phyloP scores from a whole-genome alignment of 2,797 vertebrate genomes.

The Enteromius trimaculatus region DNA sequence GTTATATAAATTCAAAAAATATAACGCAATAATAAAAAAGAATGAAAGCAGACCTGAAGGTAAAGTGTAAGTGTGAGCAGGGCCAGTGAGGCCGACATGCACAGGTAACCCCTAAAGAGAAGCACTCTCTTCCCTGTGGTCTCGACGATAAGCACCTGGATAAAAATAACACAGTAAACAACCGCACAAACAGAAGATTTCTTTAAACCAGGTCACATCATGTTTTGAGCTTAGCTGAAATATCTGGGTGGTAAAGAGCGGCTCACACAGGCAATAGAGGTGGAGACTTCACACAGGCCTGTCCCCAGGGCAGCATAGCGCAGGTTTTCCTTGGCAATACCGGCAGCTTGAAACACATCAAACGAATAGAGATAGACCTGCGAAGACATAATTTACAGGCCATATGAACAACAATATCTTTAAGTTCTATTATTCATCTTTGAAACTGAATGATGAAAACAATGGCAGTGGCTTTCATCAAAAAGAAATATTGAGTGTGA shows the following conservation, averaged over 20 bases:
- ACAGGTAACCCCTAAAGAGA: conserved; percentile 67
- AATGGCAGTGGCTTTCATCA: not conserved
- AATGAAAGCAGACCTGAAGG: conserved; percentile 49
- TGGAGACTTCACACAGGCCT: conserved; percentile 75
- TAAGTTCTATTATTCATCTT: not conserved
- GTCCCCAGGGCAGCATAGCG: conserved; percentile 76
- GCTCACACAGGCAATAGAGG: conserved; percentile 75
- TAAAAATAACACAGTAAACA: conserved; percentile 21
- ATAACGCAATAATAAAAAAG: not conserved
- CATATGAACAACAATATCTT: not conserved
- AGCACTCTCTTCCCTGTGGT: conserved; percentile 68
- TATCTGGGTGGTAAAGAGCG: not conserved
- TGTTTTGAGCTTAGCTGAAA: not conserved
- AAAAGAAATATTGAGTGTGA: not conserved
- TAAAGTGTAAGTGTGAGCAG: conserved; percentile 58
- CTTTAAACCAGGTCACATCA: not conserved
- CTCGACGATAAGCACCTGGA: conserved; percentile 80
- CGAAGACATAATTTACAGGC: conserved; percentile 28
- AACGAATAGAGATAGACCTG: conserved; percentile 86
- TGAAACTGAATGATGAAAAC: not conserved
- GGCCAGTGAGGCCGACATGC: conserved; percentile 62
- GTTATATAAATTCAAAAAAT: not conserved
- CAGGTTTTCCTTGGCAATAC: conserved; percentile 74
- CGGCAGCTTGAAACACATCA: conserved; percentile 78
- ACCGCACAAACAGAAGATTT: not conserved